A percentile compares a stretch with the other conserved stretches of the same genome.
Evolutionary conservation across 2,888 invertebrate genomes (phyloP).

Genomic region (Oasisia sp.): DNA sequence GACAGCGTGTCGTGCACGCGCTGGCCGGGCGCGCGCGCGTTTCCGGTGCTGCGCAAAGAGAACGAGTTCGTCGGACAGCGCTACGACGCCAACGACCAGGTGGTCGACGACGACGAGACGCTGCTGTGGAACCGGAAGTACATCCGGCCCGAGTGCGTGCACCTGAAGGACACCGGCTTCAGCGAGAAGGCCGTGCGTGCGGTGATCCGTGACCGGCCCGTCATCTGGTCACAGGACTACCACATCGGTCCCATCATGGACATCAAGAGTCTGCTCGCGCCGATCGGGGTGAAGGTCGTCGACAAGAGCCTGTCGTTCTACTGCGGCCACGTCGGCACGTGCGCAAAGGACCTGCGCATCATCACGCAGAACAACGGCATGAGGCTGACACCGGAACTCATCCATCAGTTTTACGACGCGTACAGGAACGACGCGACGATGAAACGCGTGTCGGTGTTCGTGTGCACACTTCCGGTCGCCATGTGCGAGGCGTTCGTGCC

Average conservation of each 20-base stretch:
- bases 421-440: slow-evolving; percentile 41
- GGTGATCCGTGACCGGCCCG: slow-evolving; percentile 38
- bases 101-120: slow-evolving; percentile 29
- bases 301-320: slow-evolving; percentile 46
- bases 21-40: slow-evolving; percentile 37
- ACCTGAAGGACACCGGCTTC: slow-evolving; percentile 44
- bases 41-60: slow-evolving; percentile 40
- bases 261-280: slow-evolving; percentile 41
- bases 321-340: slow-evolving; percentile 41
- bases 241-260: slow-evolving; percentile 46
- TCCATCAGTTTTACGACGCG: slow-evolving; percentile 41
- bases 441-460: slow-evolving; percentile 39
- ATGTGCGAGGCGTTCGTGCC: slow-evolving; percentile 45
- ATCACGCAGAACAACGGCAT: slow-evolving; percentile 46
- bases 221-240: slow-evolving; percentile 46
- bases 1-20: slow-evolving; percentile 44
- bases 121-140: slow-evolving; percentile 31
- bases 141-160: slow-evolving; percentile 41
- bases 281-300: slow-evolving; percentile 43
- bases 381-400: slow-evolving; percentile 38
- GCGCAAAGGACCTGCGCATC: slow-evolving; percentile 41
- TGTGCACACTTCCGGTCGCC: slow-evolving; percentile 43
- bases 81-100: slow-evolving; percentile 44
- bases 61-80: slow-evolving; percentile 42
- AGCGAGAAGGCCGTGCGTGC: slow-evolving; percentile 35